Evolutionary conservation across 2,113 vertebrate species (phyloP).

Genomic region (Oxygymnocypris stewartii): DNA sequence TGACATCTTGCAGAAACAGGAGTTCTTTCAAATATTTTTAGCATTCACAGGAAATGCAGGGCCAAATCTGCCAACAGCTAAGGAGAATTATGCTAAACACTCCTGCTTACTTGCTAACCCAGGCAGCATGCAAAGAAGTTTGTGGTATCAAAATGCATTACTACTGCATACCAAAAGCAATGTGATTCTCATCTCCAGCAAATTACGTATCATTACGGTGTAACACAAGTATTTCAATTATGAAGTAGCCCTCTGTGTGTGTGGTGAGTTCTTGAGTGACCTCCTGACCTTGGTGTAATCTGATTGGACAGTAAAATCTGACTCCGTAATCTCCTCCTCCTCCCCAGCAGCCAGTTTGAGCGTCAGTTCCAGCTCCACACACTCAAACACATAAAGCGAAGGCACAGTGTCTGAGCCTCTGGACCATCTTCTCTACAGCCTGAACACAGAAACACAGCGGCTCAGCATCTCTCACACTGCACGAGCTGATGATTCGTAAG

Average conservation of each 20-base stretch:
- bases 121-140: neutral
- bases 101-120: neutral
- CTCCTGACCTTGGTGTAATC: conserved; percentile 78
- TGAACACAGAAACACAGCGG: conserved; percentile 54
- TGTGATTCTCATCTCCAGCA: neutral
- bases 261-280: neutral
- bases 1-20: neutral
- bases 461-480: neutral
- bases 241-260: neutral
- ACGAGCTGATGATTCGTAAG: neutral
- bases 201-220: neutral
- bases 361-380: conserved; percentile 93
- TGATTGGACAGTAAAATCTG: conserved; percentile 95
- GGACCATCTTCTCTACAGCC: conserved; percentile 86
- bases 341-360: conserved; percentile 86
- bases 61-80: neutral
- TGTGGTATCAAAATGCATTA: neutral
- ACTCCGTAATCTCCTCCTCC: conserved; percentile 80
- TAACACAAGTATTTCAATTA: neutral
- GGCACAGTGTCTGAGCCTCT: conserved; percentile 78
- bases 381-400: conserved; percentile 94
- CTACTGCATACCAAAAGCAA: neutral
- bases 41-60: neutral
- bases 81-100: neutral
- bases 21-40: neutral